Conservation (phyloP, 2,113 vertebrate genomes). For the Thamnaconus septentrionalis region DNA sequence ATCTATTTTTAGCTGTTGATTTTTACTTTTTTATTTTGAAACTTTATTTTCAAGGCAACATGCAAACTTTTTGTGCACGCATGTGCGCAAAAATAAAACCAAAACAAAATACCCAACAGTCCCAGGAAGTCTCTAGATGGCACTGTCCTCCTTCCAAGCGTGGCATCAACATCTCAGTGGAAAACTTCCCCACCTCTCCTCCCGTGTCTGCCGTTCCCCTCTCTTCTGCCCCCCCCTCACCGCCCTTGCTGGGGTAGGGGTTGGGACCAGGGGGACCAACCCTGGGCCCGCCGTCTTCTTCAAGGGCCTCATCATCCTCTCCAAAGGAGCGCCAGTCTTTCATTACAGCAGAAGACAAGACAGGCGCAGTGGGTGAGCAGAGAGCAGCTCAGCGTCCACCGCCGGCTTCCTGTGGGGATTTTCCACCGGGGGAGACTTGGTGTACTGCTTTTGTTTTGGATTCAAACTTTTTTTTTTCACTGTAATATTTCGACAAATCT, state of each 20-base stretch:
- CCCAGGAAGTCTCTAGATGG: constrained; percentile 72
- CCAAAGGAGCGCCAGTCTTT: too few species aligned
- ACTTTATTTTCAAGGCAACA: too few species aligned
- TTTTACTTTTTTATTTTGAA: too few species aligned
- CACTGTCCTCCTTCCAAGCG: constrained; percentile 75
- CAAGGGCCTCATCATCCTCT: too few species aligned
- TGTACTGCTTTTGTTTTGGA: constrained; percentile 43
- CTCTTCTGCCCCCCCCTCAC: not conserved
- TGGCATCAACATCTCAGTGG: constrained; percentile 1
- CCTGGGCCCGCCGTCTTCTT: too few species aligned
- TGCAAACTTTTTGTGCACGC: not conserved
- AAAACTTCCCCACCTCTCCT: constrained; percentile 6
- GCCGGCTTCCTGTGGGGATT: constrained; percentile 55
- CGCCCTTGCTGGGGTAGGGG: not conserved
- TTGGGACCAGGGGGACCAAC: constrained; percentile 24
- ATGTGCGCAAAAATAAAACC: not conserved
- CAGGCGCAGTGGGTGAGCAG: too few species aligned
- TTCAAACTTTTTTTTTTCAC: constrained; percentile 23
- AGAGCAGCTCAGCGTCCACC: too few species aligned
- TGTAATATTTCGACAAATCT: too few species aligned
- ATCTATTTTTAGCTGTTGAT: too few species aligned
- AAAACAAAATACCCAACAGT: constrained; percentile 13
- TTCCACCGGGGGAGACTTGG: constrained; percentile 30
- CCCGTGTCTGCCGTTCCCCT: not conserved
- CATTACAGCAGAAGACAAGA: too few species aligned